phyloP scores from a whole-genome alignment of 2,113 vertebrate species.

The Origma solitaria region DNA sequence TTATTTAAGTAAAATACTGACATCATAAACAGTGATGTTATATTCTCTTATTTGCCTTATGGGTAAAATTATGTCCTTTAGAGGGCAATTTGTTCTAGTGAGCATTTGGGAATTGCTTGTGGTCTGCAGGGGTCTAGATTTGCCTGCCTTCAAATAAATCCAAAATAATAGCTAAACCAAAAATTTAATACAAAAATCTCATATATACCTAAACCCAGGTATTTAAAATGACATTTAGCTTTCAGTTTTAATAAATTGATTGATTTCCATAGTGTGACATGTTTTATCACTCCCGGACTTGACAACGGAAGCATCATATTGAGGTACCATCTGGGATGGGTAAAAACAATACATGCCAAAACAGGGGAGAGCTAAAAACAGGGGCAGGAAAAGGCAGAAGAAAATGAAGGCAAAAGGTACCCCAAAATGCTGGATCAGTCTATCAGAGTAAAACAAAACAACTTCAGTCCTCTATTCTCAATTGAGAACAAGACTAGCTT shows the following conservation, averaged over 20 bases:
- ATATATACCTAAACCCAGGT: neutral
- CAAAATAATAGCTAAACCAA: neutral
- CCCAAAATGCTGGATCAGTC: neutral
- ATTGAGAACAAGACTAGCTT: neutral
- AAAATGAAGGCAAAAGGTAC: neutral
- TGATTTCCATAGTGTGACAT: neutral
- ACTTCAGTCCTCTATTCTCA: neutral
- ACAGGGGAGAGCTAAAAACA: neutral
- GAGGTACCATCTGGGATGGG: neutral
- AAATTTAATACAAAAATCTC: neutral
- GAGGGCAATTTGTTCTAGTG: neutral
- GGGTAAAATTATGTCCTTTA: neutral
- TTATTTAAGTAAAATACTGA: neutral
- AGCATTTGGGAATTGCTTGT: neutral
- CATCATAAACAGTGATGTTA: neutral
- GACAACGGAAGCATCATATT: neutral
- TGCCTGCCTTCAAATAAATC: neutral
- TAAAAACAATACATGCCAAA: neutral
- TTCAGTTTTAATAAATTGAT: constrained; percentile 1
- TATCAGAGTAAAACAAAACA: neutral
- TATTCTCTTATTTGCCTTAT: neutral
- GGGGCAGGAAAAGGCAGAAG: neutral
- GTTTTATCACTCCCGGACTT: neutral
- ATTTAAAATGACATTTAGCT: neutral
- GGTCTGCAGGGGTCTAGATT: neutral